Percentiles rank a stretch among this genome's conserved stretches.
Evolutionary conservation across 23 tunicate genomes (phyloP).

Genomic region (Halocynthia aurantium): DNA sequence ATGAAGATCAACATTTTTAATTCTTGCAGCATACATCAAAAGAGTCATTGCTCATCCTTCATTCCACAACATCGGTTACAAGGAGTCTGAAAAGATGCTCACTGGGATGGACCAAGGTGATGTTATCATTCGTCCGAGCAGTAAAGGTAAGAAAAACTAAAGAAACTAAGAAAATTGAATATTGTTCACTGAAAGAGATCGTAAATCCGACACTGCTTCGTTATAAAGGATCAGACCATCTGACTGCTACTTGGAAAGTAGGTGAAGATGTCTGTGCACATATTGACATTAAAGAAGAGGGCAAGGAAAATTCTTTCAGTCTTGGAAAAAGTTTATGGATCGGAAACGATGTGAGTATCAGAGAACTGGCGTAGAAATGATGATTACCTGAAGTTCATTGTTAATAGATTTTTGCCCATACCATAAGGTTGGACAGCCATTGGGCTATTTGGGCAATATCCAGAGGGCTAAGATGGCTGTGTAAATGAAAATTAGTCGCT

Average conservation of each 20-base stretch:
- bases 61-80: conserved; percentile 85
- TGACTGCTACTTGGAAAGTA: conserved; percentile 95
- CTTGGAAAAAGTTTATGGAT: conserved; percentile 84
- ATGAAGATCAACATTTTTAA: background rate
- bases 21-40: conserved; percentile 70
- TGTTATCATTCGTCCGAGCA: conserved; percentile 79
- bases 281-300: conserved; percentile 84
- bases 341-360: conserved; percentile 67
- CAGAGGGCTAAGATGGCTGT: too few species aligned
- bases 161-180: background rate
- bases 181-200: background rate
- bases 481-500: too few species aligned
- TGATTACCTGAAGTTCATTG: too few species aligned
- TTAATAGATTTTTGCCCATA: too few species aligned
- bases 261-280: conserved; percentile 80
- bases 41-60: conserved; percentile 96
- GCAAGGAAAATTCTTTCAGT: conserved; percentile 91
- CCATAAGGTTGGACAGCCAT: too few species aligned
- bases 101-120: conserved; percentile 91
- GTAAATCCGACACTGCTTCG: background rate
- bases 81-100: conserved; percentile 69
- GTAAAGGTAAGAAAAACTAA: conserved; percentile 49
- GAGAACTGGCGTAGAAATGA: too few species aligned
- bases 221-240: conserved; percentile 74
- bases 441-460: too few species aligned